A percentile compares a stretch with the other conserved stretches of the same genome.
Conservation (phyloP, 2,113 vertebrate species). For the Vulpes vulpes region DNA sequence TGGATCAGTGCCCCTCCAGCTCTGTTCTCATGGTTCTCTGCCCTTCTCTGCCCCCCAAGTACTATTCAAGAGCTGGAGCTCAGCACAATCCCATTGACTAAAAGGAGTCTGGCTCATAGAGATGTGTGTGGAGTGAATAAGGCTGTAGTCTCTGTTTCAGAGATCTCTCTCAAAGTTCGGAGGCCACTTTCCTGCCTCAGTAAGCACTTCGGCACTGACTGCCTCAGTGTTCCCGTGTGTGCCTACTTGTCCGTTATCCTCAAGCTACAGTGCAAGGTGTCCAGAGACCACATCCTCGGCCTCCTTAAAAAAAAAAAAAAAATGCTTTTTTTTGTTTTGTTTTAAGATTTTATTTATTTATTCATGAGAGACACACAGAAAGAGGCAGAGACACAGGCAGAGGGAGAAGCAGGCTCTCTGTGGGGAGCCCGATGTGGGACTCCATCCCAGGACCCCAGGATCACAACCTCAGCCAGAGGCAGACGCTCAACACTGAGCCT, state of each 20-base stretch:
- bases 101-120: background rate
- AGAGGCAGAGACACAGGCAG: too few species aligned
- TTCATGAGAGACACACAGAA: too few species aligned
- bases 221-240: accelerated
- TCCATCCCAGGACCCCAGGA: too few species aligned
- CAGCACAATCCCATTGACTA: accelerated
- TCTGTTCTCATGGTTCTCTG: background rate
- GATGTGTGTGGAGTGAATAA: background rate
- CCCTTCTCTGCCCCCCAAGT: too few species aligned
- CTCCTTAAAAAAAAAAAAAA: too few species aligned
- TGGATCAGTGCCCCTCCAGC: background rate
- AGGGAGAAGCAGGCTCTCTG: too few species aligned
- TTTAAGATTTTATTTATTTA: too few species aligned
- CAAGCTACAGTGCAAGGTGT: background rate
- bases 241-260: background rate
- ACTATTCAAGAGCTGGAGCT: too few species aligned
- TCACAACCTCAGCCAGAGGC: too few species aligned
- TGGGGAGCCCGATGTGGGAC: too few species aligned
- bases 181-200: background rate
- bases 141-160: background rate
- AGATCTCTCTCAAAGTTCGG: background rate
- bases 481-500: too few species aligned
- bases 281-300: background rate
- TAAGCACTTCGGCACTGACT: accelerated
- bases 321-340: too few species aligned